Conservation (phyloP, 2,797 vertebrate genomes). For the Stomatorhinus walkeri region DNA sequence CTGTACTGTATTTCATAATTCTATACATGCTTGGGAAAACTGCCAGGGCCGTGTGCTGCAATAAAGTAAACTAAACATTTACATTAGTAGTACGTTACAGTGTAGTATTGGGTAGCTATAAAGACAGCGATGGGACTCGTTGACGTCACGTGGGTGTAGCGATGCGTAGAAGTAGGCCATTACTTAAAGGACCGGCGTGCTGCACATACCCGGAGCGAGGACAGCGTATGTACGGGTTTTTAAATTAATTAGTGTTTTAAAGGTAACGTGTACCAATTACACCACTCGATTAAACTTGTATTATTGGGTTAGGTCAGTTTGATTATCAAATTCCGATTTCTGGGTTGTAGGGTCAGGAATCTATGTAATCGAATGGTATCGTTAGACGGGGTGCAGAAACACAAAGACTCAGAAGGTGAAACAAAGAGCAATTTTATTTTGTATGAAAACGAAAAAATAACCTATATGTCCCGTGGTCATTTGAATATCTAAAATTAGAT, state of each 20-base stretch:
- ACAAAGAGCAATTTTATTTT: slow-evolving; percentile 14
- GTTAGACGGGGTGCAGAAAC: background rate
- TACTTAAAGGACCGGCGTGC: slow-evolving; percentile 12
- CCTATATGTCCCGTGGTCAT: background rate
- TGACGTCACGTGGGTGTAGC: slow-evolving; percentile 38
- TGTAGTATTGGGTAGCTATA: background rate
- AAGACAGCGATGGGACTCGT: background rate
- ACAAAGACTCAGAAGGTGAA: slow-evolving; percentile 18
- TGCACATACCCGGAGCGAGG: slow-evolving; percentile 3
- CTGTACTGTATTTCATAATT: background rate
- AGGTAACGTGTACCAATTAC: background rate
- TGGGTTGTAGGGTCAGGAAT: background rate
- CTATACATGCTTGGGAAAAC: background rate
- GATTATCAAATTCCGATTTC: background rate
- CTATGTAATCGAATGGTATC: background rate
- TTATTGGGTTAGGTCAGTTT: background rate
- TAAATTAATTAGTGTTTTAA: background rate
- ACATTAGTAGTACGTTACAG: background rate
- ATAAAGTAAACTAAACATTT: background rate
- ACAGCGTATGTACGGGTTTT: slow-evolving; percentile 40
- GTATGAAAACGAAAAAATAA: background rate
- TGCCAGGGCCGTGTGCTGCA: background rate
- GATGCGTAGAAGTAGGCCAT: slow-evolving; percentile 11
- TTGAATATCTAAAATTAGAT: background rate
- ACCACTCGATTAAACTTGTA: background rate